Base-by-base conservation (phyloP, 2,113 vertebrate species). In the Cariama cristata region DNA sequence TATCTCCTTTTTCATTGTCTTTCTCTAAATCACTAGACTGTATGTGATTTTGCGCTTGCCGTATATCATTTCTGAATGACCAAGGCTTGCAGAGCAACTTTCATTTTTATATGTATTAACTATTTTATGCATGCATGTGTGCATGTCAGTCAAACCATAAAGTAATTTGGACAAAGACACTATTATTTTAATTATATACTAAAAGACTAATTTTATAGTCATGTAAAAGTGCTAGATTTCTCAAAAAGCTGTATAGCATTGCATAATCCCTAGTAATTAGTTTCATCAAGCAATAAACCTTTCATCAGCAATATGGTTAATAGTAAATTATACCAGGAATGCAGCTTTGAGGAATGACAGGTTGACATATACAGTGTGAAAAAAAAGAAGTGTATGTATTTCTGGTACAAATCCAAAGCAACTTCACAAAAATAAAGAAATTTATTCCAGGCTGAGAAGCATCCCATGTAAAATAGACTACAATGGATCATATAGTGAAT, bases 201-300 rank as follows among this genome's bases (percentile, higher is more conserved):
- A 79, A 91, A 95, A 93, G 68, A 26, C 19, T 90, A 68, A 86
- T 96, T 92, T 95, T 94, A 81, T 42, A 84, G 60, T 53, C 49
- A 52, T 50, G 66, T 95, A 80, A 92, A 96, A 83, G 42, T 82
- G 45, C n/a, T 82, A 60, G 16, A 85, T 91, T 93, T 68, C 58
- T 82, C 49, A 87, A 58, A 92, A 35, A 92, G n/a, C 47, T 55
- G 14, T 60, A 71, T 32, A 90, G 22, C 27, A 59, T 73, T 90
- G 16, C 10, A 66, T 76, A 90, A 92, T 80, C 66, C 9, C 18
- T 47, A 96, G 58, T 68, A 97, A 96, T 93, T 93, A 68, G 50
- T 79, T 88, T 93, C 71, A 91, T 77, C 58, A 80, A 30, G 40
- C 28, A 96, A 77, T 95, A 94, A 94, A 92, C 64, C 88, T 86